Percentiles rank a stretch among this genome's conserved stretches.
These are phyloP conservation scores for Hyles lineata DNA, from an alignment of 2,888 invertebrate species.

Conservation along the genomic window DNA sequence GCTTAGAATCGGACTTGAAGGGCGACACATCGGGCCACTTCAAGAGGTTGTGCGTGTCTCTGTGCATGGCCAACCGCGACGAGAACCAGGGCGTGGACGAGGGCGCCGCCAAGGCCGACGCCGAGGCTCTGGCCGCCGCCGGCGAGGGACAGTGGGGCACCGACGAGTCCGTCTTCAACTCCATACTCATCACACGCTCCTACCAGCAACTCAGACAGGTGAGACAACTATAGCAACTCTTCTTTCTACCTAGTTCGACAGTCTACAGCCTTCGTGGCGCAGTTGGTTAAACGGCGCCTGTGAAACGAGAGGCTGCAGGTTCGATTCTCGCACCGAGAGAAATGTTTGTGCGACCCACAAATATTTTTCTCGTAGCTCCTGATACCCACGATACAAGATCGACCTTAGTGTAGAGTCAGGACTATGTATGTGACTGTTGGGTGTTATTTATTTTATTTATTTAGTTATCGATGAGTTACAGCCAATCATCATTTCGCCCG, in stretches of 20 bases:
- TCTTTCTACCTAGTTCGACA: not conserved
- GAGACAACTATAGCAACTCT: not conserved
- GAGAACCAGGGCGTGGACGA: constrained; percentile 95
- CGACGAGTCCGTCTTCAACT: constrained; percentile 95
- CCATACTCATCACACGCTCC: constrained; percentile 93
- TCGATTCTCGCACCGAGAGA: too few species aligned
- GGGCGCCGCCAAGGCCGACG: constrained; percentile 92
- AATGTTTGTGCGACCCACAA: too few species aligned
- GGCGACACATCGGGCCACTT: constrained; percentile 98
- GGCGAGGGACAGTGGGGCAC: constrained; percentile 96
- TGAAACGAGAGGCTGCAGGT: too few species aligned
- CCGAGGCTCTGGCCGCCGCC: constrained; percentile 90
- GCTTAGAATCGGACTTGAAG: constrained; percentile 93
- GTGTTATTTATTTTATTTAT: too few species aligned
- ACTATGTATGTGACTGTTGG: too few species aligned
- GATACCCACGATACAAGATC: too few species aligned
- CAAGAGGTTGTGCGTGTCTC: constrained; percentile 94
- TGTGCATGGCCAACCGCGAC: constrained; percentile 94
- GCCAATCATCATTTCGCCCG: too few species aligned
- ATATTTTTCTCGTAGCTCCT: too few species aligned
- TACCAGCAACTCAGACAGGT: constrained; percentile 93
- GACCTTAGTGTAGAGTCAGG: too few species aligned
- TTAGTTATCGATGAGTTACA: too few species aligned
- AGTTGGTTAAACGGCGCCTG: too few species aligned
- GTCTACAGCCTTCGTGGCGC: too few species aligned